Base-by-base conservation (phyloP, 2,888 invertebrate species). In the Phortica okadai region DNA sequence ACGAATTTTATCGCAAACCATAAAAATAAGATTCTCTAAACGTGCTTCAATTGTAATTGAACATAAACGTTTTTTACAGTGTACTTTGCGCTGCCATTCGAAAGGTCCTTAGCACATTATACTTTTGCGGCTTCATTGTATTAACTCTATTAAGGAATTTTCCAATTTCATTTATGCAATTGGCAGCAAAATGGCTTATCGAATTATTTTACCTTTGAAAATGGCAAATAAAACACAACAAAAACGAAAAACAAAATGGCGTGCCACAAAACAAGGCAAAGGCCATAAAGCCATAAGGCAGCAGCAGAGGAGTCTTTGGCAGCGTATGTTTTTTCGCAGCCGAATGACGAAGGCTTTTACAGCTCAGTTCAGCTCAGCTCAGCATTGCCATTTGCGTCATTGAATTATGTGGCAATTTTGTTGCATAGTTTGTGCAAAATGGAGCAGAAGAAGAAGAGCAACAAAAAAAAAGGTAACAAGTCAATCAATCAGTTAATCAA, bases 401-500 rank as follows among this genome's bases (percentile, higher is more conserved):
- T 62, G 25, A 62, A 62, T 62, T 62, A 62, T 62, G 62, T 62
- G 62, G 10, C 25, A 25, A 62, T 62, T 16, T 25, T 5, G 50
- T 14, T 33, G 33, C 33, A 33, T 33, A 33, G 33, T 33, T 33
- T 33, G 33, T 33, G 33, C 33, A 33, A 33, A 33, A 56, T 11
- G 56, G 4, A 62, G 16, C 21, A 7, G 4, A 21, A 62, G 62
- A 62, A 62, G 25, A 16, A 25, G 10, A 25, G 8, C 11, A 62
- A 62, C n/a, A 62, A 62, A 62, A 62, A 62, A 25, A 62, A 25
- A 62, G 62, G 62, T 16, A 62, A 62, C 62, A 62, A 62, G 62
- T 62, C 62, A 62, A 62, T 62, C 62, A 16, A 62, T 62, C 62
- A 62, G 21, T 62, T 6, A 21, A 25, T 33, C 33, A 33, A 33